Evolutionary conservation across 2,797 vertebrate genomes (phyloP).

Genomic region (Heterohyrax brucei): DNA sequence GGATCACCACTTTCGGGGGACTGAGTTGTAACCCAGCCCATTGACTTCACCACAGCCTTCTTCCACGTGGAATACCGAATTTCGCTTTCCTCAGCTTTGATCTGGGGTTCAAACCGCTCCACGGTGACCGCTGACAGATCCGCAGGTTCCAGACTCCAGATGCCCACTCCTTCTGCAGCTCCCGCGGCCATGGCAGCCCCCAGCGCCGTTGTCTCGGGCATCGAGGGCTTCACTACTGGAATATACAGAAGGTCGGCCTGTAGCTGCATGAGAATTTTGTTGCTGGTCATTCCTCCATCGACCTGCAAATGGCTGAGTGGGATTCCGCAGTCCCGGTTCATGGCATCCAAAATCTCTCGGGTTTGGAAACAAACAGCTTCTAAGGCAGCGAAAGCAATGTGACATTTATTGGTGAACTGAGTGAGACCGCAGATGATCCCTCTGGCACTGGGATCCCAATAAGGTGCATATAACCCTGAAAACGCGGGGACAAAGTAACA

Average conservation of each 20-base stretch:
- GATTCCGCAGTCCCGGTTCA: constrained; percentile 98
- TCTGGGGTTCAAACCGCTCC: constrained; percentile 98
- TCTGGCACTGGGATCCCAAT: constrained; percentile 99
- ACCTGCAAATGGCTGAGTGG: constrained; percentile 97
- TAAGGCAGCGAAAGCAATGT: constrained; percentile 97
- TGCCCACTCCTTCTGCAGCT: constrained; percentile 96
- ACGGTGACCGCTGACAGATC: constrained; percentile 96
- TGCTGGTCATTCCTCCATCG: constrained; percentile 98
- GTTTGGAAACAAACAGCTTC: constrained; percentile 99
- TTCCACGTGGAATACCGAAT: too few relatives aligned
- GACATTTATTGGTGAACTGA: constrained; percentile 98
- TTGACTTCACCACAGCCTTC: too few relatives aligned
- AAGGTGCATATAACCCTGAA: constrained; percentile 98
- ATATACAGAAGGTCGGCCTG: constrained; percentile 98
- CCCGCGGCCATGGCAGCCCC: constrained; percentile 99
- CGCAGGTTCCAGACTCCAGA: constrained; percentile 97
- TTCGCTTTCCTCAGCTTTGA: constrained; percentile 93
- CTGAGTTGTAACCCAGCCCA: too few relatives aligned
- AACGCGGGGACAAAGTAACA: constrained; percentile 99
- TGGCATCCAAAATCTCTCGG: constrained; percentile 98
- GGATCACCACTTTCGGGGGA: too few relatives aligned
- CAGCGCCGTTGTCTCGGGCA: constrained; percentile 98
- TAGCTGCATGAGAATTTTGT: constrained; percentile 98
- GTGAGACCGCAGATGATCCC: constrained; percentile 99
- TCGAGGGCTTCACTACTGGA: constrained; percentile 99